A percentile compares a stretch with the other conserved stretches of the same genome.
These are phyloP conservation scores for Colletes collaris DNA, from an alignment of 2,888 invertebrate genomes.

Conservation along the genomic window DNA sequence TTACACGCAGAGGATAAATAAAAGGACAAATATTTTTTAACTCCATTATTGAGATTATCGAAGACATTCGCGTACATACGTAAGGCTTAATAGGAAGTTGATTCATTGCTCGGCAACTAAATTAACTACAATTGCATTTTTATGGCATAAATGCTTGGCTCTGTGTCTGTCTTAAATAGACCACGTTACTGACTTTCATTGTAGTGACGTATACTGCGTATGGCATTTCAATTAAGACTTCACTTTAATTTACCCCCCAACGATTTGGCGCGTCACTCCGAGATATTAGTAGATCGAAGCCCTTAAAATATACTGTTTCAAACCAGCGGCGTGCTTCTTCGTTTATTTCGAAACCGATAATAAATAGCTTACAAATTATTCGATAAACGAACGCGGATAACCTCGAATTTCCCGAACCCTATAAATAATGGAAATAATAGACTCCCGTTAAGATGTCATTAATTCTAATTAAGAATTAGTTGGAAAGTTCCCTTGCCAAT, in stretches of 20 bases:
- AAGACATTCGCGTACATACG: background rate
- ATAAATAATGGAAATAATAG: constrained; percentile 4
- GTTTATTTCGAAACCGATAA: constrained; percentile 25
- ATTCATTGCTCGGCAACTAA: background rate
- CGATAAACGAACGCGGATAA: constrained; percentile 11
- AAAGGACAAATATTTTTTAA: background rate
- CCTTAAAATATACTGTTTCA: constrained; percentile 60
- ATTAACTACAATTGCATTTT: constrained; percentile 12
- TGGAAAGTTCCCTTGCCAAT: background rate
- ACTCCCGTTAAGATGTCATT: background rate
- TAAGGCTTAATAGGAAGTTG: background rate
- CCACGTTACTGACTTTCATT: constrained; percentile 23
- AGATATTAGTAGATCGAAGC: constrained; percentile 61
- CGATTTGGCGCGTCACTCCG: constrained; percentile 56
- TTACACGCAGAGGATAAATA: background rate
- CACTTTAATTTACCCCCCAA: constrained; percentile 75
- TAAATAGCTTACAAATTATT: constrained; percentile 20
- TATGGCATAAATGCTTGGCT: background rate
- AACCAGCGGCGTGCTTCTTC: constrained; percentile 20
- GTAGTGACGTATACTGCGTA: constrained; percentile 33
- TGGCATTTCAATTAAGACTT: constrained; percentile 71
- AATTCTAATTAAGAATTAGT: constrained; percentile 1
- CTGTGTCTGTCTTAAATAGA: constrained; percentile 17
- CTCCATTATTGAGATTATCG: background rate
- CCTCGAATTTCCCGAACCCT: background rate